Percentiles rank a stretch among this genome's conserved stretches.
Conservation (phyloP, 1,140 invertebrate genomes). For the Achatina immaculata region DNA sequence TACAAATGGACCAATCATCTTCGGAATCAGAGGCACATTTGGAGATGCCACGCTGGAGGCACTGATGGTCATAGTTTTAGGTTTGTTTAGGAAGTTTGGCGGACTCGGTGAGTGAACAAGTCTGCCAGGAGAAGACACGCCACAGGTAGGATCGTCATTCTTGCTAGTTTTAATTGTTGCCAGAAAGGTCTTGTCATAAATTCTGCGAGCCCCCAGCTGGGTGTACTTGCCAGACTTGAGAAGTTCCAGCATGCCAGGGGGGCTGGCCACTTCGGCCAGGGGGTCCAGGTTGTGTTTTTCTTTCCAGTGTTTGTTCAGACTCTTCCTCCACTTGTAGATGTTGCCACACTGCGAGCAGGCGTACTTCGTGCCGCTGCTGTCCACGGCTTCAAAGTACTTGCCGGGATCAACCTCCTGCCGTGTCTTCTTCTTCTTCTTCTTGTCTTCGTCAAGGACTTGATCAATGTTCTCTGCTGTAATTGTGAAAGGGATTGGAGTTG, state of each 20-base stretch:
- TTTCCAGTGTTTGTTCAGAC: slow-evolving; percentile 72
- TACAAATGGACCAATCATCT: slow-evolving; percentile 65
- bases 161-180: slow-evolving; percentile 30
- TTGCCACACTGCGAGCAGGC: slow-evolving; percentile 71
- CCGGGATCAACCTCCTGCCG: slow-evolving; percentile 68
- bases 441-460: slow-evolving; percentile 34
- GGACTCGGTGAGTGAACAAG: slow-evolving; percentile 27
- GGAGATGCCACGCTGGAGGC: background rate
- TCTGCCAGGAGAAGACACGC: background rate
- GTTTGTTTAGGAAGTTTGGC: slow-evolving; percentile 2
- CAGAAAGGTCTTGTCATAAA: slow-evolving; percentile 26
- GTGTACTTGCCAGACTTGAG: slow-evolving; percentile 46
- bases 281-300: slow-evolving; percentile 68
- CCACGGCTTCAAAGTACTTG: slow-evolving; percentile 67
- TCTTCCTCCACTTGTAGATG: slow-evolving; percentile 71
- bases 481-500: background rate
- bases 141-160: background rate
- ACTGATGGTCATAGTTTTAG: background rate
- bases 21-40: slow-evolving; percentile 34
- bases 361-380: slow-evolving; percentile 68
- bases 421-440: slow-evolving; percentile 61
- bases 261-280: slow-evolving; percentile 54
- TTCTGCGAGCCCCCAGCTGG: slow-evolving; percentile 37
- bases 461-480: slow-evolving; percentile 31
- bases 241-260: slow-evolving; percentile 46